Percentiles rank a stretch among this genome's conserved stretches.
Evolutionary conservation across 2,113 vertebrate genomes (phyloP).

Genomic region (Empidonax traillii): DNA sequence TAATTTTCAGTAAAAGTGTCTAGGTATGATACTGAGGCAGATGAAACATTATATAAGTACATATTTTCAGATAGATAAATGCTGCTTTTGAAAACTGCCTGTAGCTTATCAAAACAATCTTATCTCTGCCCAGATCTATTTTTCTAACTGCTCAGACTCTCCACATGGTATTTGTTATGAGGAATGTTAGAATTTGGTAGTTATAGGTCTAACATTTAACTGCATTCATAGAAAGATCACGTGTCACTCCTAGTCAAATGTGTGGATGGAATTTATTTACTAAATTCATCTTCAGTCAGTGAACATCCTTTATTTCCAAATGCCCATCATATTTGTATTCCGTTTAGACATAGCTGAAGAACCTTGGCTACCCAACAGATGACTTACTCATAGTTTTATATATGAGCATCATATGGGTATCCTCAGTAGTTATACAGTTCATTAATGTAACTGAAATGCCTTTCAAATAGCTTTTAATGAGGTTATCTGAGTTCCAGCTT

Average conservation of each 20-base stretch:
- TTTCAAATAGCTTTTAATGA: conserved; percentile 13
- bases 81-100: background rate
- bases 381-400: background rate
- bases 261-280: background rate
- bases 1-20: background rate
- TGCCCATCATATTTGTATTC: background rate
- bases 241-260: background rate
- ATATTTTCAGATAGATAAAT: background rate
- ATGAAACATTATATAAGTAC: background rate
- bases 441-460: background rate
- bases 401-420: background rate
- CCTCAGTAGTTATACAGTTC: background rate
- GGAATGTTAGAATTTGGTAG: background rate
- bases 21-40: background rate
- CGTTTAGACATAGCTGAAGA: background rate
- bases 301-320: background rate
- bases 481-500: background rate
- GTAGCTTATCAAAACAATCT: background rate
- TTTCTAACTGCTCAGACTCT: background rate
- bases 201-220: background rate
- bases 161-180: background rate
- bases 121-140: background rate
- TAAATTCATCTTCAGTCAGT: background rate
- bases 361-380: background rate
- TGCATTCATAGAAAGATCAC: background rate